Evolutionary conservation across 2,888 invertebrate species (phyloP), one percentile per base, ranked within the genome.

Genomic region (Cheilosia urbana): DNA sequence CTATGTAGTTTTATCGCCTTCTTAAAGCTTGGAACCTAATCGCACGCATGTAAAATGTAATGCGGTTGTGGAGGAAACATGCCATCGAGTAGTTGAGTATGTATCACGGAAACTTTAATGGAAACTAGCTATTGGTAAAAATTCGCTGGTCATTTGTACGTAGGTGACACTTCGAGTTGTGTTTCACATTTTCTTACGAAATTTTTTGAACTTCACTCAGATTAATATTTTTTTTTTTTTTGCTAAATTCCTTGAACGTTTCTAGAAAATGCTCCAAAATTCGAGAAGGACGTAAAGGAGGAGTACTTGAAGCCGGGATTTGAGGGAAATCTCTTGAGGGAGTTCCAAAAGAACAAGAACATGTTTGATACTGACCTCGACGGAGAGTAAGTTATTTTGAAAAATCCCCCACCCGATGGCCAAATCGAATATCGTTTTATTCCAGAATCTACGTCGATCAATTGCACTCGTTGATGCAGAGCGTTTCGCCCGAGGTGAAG

Each of bases 241-340:
- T 27, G 6, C 4, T 7, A 58, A 58, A 60, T 51, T 68, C 47
- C 19, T 11, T 37, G 51, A 13, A n/a, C 27, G 51, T 21, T 87
- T 87, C 3, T 24, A 90, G 90, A 89, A 55, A 89, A 83, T 24
- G 87, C 88, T 81, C 80, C 87, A 21, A 88, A 89, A 15, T 80
- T 91, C 87, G 90, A 92, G 77, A 90, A 90, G 45, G 90, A 92
- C 89, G 88, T 94, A 45, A 91, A 94, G 65, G 93, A 94, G 53
- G 92, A 93, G n/a, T 93, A 93, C 88, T 88, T 94, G 55, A 94
- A 94, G 89, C 93, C 93, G 1, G 93, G 92, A 0, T 92, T 92
- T 55, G 92, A 92, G 82, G 90, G 90, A 58, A 88, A 89, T 71
- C 88, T 91, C 27, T 71, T 91, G 0, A 90, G 91, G 81, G 90